Evolutionary conservation across 1,140 invertebrate species (phyloP).

Genomic region (Sarcophaga bullata): DNA sequence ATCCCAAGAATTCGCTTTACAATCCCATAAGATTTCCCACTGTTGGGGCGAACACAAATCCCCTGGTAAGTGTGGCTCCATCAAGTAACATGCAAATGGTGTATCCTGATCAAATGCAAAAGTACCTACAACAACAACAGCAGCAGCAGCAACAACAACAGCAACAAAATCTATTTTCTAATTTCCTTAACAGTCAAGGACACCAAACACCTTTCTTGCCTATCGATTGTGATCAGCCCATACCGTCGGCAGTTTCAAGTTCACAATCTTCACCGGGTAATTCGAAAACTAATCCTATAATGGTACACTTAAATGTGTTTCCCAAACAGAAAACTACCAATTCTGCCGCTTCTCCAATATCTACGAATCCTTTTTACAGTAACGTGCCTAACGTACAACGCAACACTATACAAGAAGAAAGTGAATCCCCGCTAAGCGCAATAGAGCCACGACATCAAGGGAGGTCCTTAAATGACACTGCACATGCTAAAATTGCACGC

Average conservation of each 20-base stretch:
- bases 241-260: neutral
- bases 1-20: constrained; percentile 51
- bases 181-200: constrained; percentile 18
- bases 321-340: constrained; percentile 56
- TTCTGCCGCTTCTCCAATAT: constrained; percentile 42
- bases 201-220: constrained; percentile 42
- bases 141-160: constrained; percentile 46
- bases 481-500: constrained; percentile 51
- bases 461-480: neutral
- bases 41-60: constrained; percentile 41
- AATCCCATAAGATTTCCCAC: constrained; percentile 36
- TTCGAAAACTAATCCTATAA: constrained; percentile 52
- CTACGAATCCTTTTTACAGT: constrained; percentile 60
- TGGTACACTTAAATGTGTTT: constrained; percentile 60
- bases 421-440: constrained; percentile 41
- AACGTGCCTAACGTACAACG: constrained; percentile 49
- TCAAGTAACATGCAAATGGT: constrained; percentile 47
- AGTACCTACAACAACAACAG: constrained; percentile 46
- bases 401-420: constrained; percentile 42
- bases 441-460: constrained; percentile 54
- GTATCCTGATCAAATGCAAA: constrained; percentile 55
- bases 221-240: constrained; percentile 26
- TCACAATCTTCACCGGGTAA: neutral
- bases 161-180: constrained; percentile 15
- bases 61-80: constrained; percentile 4